Conservation (phyloP, 1,140 invertebrate genomes). For the Lepidurus arcticus region DNA sequence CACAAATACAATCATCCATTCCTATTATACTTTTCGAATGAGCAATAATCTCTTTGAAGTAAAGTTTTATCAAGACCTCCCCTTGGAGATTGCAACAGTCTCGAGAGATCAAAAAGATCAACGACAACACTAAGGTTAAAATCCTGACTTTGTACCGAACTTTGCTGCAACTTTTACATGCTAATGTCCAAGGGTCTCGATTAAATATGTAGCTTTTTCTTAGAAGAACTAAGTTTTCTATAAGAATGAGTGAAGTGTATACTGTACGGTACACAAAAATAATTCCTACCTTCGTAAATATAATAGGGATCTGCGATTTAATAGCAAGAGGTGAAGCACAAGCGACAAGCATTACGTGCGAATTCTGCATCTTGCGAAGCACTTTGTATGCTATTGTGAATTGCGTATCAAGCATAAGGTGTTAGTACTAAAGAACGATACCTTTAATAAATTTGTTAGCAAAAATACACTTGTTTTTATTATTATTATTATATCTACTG, state of each 20-base stretch:
- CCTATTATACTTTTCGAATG: no score
- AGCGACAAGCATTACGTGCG: background rate
- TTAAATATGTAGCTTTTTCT: background rate
- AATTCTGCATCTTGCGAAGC: constrained; percentile 9
- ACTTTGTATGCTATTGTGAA: background rate
- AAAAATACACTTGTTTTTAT: background rate
- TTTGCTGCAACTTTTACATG: background rate
- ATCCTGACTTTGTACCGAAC: background rate
- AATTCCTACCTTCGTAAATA: background rate
- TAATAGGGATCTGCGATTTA: background rate
- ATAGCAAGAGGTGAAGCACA: background rate
- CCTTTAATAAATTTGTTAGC: background rate
- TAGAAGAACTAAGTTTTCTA: no score
- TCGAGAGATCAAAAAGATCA: no score
- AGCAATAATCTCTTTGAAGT: no score
- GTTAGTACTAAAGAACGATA: background rate
- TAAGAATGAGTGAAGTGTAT: background rate
- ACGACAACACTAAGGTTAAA: no score
- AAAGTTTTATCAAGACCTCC: no score
- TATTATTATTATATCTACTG: no score
- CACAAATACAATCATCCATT: background rate
- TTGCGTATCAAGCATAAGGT: background rate
- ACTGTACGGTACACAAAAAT: background rate
- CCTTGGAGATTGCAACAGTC: no score
- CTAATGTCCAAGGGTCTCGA: background rate